Evolutionary conservation across 2,888 invertebrate genomes (phyloP), one percentile per base, ranked within the genome.

Genomic region (Melanchra persicariae): DNA sequence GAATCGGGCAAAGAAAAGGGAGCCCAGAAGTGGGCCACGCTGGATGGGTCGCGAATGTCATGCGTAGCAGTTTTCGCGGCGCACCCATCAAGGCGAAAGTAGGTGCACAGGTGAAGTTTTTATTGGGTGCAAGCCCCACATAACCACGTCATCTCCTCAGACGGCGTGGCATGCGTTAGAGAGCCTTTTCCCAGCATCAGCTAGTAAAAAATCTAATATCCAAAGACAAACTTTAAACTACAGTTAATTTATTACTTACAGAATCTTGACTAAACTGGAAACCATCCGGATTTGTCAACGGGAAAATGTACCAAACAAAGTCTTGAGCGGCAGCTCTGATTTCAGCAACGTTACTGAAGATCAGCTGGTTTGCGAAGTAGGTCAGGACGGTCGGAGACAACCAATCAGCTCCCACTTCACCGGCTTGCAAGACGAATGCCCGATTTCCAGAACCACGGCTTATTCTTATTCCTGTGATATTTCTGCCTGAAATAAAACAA

Each of bases 321-420:
- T 95, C 94, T 63, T 96, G 93, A 0, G 96, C 96, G 12, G 97
- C 95, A 10, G 90, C 79, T 66, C 91, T 91, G 0, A 97, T 91
- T 19, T 95, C 94, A 0, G 91, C 82, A 37, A 97, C 93, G 0
- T 94, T 89, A 47, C 97, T 97, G 69, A 94, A 96, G 17, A 97
- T 90, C 6, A 98, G 89, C 86, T 97, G 96, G 77, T 97, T 96
- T 9, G 97, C 90, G 2, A 97, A 91, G 82, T 97, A 97, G 0
- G 97, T 96, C 0, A 97, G 90, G 0, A 97, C 95, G 0, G 97
- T 97, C 0, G 97, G 97, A 0, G 97, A 96, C 8, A 98, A 96
- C 98, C 97, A 98, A 91, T 98, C 98, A 58, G 98, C 97, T 0
- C 97, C 98, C 75, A 98, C 96, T 84, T 98, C 97, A 52, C 97